These are phyloP conservation scores for Rallus crepitans DNA, from an alignment of 2,797 vertebrate species.

Conservation along the genomic window DNA sequence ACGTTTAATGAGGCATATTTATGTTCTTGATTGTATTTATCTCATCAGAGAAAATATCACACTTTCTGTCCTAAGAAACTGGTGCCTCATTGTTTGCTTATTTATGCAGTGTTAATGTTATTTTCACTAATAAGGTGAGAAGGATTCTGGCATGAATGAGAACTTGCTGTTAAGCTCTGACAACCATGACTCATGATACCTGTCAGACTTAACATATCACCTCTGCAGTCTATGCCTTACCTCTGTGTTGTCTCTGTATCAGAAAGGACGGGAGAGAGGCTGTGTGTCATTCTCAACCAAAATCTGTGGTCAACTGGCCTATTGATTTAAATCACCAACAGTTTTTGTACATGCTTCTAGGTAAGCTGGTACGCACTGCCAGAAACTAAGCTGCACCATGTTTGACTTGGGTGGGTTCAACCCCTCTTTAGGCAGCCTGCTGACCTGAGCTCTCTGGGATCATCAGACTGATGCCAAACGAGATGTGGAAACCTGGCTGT, in stretches of 20 bases:
- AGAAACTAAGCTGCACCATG: not conserved
- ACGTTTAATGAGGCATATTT: conserved; percentile 3
- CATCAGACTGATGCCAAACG: accelerated
- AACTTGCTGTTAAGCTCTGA: conserved; percentile 18
- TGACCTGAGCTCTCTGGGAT: not conserved
- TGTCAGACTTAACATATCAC: not conserved
- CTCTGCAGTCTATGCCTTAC: not conserved
- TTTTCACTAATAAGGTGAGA: conserved; percentile 22
- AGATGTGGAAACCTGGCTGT: not conserved
- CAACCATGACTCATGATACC: not conserved
- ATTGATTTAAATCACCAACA: not conserved
- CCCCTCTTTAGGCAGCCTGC: not conserved
- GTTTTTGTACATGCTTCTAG: not conserved
- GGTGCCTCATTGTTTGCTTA: not conserved
- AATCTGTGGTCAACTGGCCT: not conserved
- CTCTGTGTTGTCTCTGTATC: not conserved
- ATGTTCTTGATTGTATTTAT: conserved; percentile 42
- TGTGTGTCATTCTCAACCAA: not conserved
- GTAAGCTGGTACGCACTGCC: not conserved
- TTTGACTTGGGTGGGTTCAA: not conserved
- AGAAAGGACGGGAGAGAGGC: not conserved
- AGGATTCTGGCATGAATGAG: not conserved
- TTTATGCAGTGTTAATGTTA: conserved; percentile 28
- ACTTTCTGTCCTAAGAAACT: conserved; percentile 26
- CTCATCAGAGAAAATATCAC: not conserved